Evolutionary conservation across 2,888 invertebrate species (phyloP).

Genomic region (Eristalis tenax): DNA sequence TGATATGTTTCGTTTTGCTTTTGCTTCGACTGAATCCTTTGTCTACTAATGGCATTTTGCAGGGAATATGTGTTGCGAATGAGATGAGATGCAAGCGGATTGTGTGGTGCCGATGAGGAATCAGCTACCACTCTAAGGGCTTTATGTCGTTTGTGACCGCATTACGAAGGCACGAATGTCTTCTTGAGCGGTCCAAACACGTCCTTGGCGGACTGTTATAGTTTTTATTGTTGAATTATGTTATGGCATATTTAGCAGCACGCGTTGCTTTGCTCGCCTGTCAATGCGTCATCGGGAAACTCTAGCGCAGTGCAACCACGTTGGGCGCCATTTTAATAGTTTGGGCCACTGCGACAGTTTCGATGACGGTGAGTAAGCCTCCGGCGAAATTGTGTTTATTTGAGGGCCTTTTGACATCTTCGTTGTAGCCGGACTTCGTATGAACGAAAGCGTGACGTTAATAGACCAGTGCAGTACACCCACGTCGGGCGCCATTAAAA

Average conservation of each 20-base stretch:
- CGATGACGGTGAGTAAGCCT: no score
- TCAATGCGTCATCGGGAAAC: neutral
- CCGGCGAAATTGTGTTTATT: no score
- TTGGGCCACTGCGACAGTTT: no score
- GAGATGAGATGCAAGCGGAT: neutral
- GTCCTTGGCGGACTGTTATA: neutral
- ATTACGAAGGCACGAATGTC: neutral
- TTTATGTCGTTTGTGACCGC: neutral
- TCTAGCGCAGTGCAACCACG: no score
- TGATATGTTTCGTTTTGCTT: conserved; percentile 5
- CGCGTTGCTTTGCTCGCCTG: neutral
- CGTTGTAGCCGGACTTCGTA: no score
- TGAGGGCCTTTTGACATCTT: no score
- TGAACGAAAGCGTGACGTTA: no score
- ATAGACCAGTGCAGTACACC: no score
- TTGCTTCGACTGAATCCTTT: neutral
- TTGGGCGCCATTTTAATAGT: no score
- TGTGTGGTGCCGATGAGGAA: neutral
- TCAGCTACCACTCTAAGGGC: neutral
- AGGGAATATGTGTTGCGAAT: neutral
- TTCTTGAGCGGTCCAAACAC: neutral
- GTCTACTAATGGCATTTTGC: neutral
- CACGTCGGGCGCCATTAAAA: no score
- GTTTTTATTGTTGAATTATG: neutral
- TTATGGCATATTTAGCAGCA: neutral